Base-by-base conservation (phyloP, 2,888 invertebrate species). In the Lottia gigantea region DNA sequence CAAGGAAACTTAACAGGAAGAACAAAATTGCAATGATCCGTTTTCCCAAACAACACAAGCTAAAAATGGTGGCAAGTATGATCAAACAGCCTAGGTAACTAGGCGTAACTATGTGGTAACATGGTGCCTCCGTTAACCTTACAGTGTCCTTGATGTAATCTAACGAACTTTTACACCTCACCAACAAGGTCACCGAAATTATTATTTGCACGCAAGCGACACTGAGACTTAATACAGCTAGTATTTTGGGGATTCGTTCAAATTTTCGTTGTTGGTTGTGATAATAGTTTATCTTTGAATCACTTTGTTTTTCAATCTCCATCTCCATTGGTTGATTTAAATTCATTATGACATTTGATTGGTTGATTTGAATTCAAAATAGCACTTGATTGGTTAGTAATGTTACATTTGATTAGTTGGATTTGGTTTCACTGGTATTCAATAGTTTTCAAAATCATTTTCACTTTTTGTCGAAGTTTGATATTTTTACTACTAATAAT, bases 91-190 rank as follows among this genome's bases (percentile, higher is more conserved):
- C 55, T 11, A 55, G 19, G 55, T 55, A 55, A 55, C 55, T 23
- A 55, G 55, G 55, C 12, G 55, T 55, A 55, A 55, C 55, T 55
- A 55, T 19, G 23, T 55, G 55, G 14, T 55, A 55, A 23, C 55
- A 55, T 55, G 55, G 55, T 23, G 55, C 55, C 19, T 55, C 19
- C 19, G 19, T 19, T 55, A 55, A 23, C 15, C 19, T 23, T 4
- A 55, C 55, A 55, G 55, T 23, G 23, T 19, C 19, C 11, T 19
- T 55, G 19, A 55, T 23, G 14, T 55, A 19, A 55, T 23, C 12
- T 55, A 55, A 14, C 14, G 23, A 23, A 55, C 23, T 55, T 23
- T 23, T 55, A 55, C 55, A 55, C 55, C 23, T 19, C 14, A 23
- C 23, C 19, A 55, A 23, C 19, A 55, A 55, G 14, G 19, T 23